Base-by-base conservation (phyloP, 2,888 invertebrate species). In the Gisinianus flammeolus region DNA sequence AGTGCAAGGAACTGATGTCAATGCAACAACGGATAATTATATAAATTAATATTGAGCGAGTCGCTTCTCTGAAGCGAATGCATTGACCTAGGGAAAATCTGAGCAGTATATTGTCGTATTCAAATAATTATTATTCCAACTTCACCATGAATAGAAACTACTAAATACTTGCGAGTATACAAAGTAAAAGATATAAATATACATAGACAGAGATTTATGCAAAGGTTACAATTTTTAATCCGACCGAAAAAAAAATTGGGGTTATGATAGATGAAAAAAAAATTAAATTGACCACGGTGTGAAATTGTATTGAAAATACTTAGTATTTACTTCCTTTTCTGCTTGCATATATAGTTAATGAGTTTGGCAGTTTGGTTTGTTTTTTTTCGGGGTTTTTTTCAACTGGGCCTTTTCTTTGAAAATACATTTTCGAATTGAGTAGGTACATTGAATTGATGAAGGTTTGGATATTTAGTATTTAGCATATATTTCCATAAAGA, bases 211-310 rank as follows among this genome's bases (percentile, higher is more conserved):
- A n/a, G n/a, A n/a, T n/a, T n/a, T n/a, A n/a, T n/a, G n/a, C n/a
- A n/a, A n/a, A n/a, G n/a, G n/a, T n/a, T n/a, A n/a, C 19, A 44
- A 44, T 19, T 44, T 44, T 44, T 44, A 44, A 44, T 19, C 44
- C 44, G 12, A 44, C 44, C 44, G 44, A 44, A 6, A 24, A 58
- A 58, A 58, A 58, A 58, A 58, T 58, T 58, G n/a, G 58, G n/a
- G 44, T 44, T 44, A 44, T 44, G 44, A 44, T 44, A 44, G 16
- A 44, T n/a, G 58, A 24, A 58, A 24, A 58, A n/a, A 24, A n/a
- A 58, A 58, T 30, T 28, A 30, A 58, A 66, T 66, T 66, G 66
- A 66, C 66, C 31, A 66, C n/a, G 66, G 66, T 66, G 66, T 66
- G 28, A 66, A 66, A 66, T 66, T n/a, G 30, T 26, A 66, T 30